phyloP scores from a whole-genome alignment of 2,888 invertebrate genomes.

The Orthosia gothica region DNA sequence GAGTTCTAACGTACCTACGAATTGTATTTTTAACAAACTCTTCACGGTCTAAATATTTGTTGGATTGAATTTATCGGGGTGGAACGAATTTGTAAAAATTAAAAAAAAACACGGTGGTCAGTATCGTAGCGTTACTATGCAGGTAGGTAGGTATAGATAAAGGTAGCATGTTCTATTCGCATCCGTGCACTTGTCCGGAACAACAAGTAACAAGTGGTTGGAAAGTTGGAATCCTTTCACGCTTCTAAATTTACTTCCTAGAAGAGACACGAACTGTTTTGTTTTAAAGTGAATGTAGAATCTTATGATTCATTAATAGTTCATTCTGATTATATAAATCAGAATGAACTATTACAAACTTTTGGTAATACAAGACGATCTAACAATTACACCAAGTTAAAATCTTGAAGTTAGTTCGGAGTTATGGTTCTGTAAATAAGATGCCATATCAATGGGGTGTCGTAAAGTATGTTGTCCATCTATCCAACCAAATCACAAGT shows the following conservation, averaged over 20 bases:
- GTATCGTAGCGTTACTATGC: conserved; percentile 3
- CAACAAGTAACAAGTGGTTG: conserved; percentile 69
- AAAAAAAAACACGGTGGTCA: conserved; percentile 28
- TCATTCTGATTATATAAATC: not conserved
- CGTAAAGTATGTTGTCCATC: too few relatives aligned
- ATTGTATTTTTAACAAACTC: conserved; percentile 33
- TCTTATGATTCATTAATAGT: too few relatives aligned
- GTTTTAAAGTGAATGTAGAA: not conserved
- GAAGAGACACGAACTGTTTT: conserved; percentile 23
- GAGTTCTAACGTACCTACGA: not conserved
- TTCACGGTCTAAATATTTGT: conserved; percentile 33
- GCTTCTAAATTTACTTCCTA: conserved; percentile 35
- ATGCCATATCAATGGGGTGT: not conserved
- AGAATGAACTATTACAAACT: not conserved
- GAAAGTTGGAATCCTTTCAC: conserved; percentile 59
- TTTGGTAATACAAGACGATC: not conserved
- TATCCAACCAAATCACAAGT: too few relatives aligned
- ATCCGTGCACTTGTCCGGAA: conserved; percentile 71
- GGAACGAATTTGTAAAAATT: conserved; percentile 38
- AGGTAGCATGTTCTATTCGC: conserved; percentile 65
- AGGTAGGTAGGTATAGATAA: conserved; percentile 20
- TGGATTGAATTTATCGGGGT: conserved; percentile 43
- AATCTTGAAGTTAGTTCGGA: conserved; percentile 11
- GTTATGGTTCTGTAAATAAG: not conserved
- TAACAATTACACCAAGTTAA: not conserved